phyloP scores from a whole-genome alignment of 2,888 invertebrate species.

The Clanis bilineata region DNA sequence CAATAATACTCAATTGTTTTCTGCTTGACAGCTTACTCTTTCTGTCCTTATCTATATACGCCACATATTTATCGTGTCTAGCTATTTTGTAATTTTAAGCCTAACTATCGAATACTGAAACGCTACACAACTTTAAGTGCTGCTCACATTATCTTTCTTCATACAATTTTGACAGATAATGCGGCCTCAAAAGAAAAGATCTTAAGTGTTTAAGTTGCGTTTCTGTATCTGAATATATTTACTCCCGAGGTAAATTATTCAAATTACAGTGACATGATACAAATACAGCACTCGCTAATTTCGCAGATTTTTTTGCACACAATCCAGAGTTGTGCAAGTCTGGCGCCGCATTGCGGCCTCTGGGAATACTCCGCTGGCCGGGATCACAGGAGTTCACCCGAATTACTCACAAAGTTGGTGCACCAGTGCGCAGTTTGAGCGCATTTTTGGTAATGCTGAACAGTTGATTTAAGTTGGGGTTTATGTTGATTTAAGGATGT shows the following conservation, averaged over 20 bases:
- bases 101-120: too few relatives aligned
- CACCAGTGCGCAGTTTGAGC: not conserved
- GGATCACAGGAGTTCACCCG: conserved; percentile 16
- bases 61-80: too few relatives aligned
- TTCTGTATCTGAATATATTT: too few relatives aligned
- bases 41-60: too few relatives aligned
- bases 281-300: not conserved
- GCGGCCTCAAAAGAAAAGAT: too few relatives aligned
- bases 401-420: conserved; percentile 9
- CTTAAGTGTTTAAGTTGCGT: too few relatives aligned
- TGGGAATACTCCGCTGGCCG: conserved; percentile 5
- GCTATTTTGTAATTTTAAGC: too few relatives aligned
- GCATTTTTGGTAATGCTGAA: not conserved
- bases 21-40: too few relatives aligned
- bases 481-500: not conserved
- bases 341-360: conserved; percentile 15
- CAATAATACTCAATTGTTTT: too few relatives aligned
- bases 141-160: too few relatives aligned
- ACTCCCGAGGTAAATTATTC: not conserved
- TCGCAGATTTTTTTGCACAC: conserved; percentile 1
- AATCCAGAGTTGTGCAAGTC: not conserved
- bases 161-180: too few relatives aligned
- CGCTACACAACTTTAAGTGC: too few relatives aligned
- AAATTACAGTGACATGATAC: not conserved
- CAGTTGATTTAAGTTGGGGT: not conserved